A percentile compares a stretch with the other conserved stretches of the same genome.
Conservation (phyloP, 2,797 vertebrate genomes). For the Margarornis squamiger region DNA sequence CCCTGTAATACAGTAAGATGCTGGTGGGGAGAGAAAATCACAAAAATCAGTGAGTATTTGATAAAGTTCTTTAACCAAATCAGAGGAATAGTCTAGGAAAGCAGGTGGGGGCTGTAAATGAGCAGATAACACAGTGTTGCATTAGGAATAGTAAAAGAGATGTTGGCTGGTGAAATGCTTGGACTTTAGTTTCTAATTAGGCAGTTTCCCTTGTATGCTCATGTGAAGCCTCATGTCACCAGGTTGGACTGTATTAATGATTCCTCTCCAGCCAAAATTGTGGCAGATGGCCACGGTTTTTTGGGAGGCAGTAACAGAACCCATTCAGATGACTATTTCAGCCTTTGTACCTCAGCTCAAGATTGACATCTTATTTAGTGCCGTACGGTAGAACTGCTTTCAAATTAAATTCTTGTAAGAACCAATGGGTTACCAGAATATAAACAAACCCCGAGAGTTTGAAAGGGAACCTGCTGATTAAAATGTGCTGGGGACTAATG, state of each 20-base stretch:
- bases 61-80: background rate
- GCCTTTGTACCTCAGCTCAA: background rate
- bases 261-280: background rate
- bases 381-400: background rate
- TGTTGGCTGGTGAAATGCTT: background rate
- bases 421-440: background rate
- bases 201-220: background rate
- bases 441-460: background rate
- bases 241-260: background rate
- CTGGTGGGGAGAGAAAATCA: background rate
- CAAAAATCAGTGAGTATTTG: background rate
- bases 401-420: background rate
- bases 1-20: background rate
- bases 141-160: background rate
- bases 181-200: conserved; percentile 7
- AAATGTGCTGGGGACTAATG: conserved; percentile 16
- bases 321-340: background rate
- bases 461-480: conserved; percentile 7
- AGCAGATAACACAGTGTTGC: background rate
- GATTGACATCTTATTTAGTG: background rate
- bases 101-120: background rate
- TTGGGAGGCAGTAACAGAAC: background rate
- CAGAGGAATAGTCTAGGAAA: background rate
- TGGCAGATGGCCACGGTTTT: background rate
- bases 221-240: conserved; percentile 9